Evolutionary conservation across 2,888 invertebrate species (phyloP).

Genomic region (Pseudococcus longispinus): DNA sequence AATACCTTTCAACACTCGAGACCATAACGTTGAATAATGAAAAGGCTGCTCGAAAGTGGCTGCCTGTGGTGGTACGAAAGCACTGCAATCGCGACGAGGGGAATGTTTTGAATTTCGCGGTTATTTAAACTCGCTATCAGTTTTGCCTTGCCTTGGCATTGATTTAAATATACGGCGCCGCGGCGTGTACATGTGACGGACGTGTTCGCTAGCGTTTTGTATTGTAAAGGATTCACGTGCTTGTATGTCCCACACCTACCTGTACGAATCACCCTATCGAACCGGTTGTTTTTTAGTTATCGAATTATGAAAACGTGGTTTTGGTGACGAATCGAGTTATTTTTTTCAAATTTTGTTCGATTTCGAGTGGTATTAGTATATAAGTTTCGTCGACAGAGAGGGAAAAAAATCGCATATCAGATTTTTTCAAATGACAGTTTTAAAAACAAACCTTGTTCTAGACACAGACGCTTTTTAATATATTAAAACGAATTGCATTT

Average conservation of each 20-base stretch:
- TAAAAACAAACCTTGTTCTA: background rate
- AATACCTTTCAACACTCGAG: slow-evolving; percentile 3
- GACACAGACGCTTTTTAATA: slow-evolving; percentile 8
- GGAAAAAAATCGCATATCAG: background rate
- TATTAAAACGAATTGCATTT: slow-evolving; percentile 23
- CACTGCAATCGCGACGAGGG: background rate
- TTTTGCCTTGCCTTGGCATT: slow-evolving; percentile 43
- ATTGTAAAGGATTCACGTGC: background rate
- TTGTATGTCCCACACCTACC: background rate
- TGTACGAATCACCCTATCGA: background rate
- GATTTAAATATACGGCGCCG: slow-evolving; percentile 38
- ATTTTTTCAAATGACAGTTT: background rate
- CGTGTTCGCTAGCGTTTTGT: slow-evolving; percentile 31
- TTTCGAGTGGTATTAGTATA: background rate
- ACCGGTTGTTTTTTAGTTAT: background rate
- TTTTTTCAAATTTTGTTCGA: background rate
- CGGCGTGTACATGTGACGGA: slow-evolving; percentile 20
- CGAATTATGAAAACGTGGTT: background rate
- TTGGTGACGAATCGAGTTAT: background rate
- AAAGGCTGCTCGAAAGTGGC: background rate
- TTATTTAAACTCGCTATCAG: slow-evolving; percentile 6
- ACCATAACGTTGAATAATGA: background rate
- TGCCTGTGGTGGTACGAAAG: background rate
- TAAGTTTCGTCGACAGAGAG: background rate
- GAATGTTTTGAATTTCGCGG: slow-evolving; percentile 39